A percentile compares a stretch with the other conserved stretches of the same genome.
Conservation (phyloP, 2,888 invertebrate species). For the Biston stratarius region DNA sequence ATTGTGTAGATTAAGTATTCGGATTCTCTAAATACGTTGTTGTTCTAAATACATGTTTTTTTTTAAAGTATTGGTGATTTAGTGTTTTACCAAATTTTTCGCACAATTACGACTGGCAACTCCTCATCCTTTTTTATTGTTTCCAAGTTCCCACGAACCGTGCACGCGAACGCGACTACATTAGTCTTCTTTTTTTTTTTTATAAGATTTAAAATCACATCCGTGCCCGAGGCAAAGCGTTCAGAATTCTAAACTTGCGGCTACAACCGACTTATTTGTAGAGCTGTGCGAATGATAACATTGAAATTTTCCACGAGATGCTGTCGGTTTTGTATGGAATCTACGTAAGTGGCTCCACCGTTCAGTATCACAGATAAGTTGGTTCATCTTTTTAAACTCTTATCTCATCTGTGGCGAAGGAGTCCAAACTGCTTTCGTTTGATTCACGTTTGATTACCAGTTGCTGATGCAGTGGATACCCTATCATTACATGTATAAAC, state of each 20-base stretch:
- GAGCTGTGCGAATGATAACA: neutral
- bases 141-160: slow-evolving; percentile 76
- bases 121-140: slow-evolving; percentile 70
- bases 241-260: slow-evolving; percentile 51
- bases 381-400: neutral
- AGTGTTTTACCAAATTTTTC: slow-evolving; percentile 63
- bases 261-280: slow-evolving; percentile 48
- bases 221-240: slow-evolving; percentile 71
- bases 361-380: neutral
- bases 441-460: slow-evolving; percentile 77
- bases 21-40: too few relatives aligned
- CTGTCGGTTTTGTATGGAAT: neutral
- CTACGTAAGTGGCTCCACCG: slow-evolving; percentile 1
- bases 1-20: too few relatives aligned
- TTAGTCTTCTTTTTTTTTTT: slow-evolving; percentile 59
- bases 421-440: slow-evolving; percentile 71
- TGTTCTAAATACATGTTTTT: neutral
- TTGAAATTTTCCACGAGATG: neutral
- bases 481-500: slow-evolving; percentile 77
- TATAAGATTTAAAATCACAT: slow-evolving; percentile 56
- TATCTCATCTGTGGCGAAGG: slow-evolving; percentile 13
- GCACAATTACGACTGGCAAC: slow-evolving; percentile 66
- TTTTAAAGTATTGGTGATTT: slow-evolving; percentile 37
- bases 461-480: slow-evolving; percentile 60
- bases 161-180: slow-evolving; percentile 73